Evolutionary conservation across 2,888 invertebrate genomes (phyloP).

Genomic region (Philaethria dido): DNA sequence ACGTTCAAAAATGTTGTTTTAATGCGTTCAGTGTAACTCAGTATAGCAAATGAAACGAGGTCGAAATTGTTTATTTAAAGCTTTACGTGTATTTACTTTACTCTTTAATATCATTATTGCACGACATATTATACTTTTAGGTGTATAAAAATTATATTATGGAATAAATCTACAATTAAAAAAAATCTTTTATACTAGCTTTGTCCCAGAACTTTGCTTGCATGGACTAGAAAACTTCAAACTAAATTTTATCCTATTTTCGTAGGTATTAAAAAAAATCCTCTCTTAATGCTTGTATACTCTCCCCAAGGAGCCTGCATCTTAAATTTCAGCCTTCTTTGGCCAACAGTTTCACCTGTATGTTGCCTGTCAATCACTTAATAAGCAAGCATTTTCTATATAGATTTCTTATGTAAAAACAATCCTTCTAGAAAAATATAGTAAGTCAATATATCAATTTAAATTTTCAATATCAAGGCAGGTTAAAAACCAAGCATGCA

Average conservation of each 20-base stretch:
- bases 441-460: neutral
- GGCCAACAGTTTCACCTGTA: too few species aligned
- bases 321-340: too few species aligned
- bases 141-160: neutral
- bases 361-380: too few species aligned
- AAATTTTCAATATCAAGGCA: neutral
- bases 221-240: too few species aligned
- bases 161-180: neutral
- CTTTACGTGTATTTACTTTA: slow-evolving; percentile 10
- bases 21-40: neutral
- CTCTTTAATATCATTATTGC: neutral
- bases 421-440: neutral
- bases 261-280: too few species aligned
- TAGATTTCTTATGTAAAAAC: neutral
- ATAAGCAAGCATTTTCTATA: too few species aligned
- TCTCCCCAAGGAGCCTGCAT: too few species aligned
- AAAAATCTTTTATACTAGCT: too few species aligned
- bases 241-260: too few species aligned
- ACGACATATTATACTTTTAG: neutral
- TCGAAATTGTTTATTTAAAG: slow-evolving; percentile 17
- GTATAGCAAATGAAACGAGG: slow-evolving; percentile 12
- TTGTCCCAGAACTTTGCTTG: too few species aligned
- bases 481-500: neutral
- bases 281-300: too few species aligned
- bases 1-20: slow-evolving; percentile 4